These are phyloP conservation scores for Lasius fuliginosus DNA, from an alignment of 2,888 invertebrate species.

Conservation along the genomic window DNA sequence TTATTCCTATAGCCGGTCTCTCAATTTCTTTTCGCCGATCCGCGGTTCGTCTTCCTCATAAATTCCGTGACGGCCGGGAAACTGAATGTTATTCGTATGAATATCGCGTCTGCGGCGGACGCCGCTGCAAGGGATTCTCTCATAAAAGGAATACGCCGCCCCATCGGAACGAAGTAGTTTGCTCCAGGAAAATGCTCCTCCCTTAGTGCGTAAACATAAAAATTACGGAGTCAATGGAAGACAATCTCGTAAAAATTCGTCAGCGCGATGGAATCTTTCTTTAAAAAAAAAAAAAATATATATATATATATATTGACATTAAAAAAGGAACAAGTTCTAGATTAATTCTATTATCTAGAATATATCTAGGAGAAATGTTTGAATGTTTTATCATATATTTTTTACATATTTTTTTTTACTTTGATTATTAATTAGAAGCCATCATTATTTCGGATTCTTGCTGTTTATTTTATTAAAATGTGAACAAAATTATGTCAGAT, in stretches of 20 bases:
- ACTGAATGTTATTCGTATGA: slow-evolving; percentile 53
- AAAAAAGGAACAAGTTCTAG: no score
- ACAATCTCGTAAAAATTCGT: slow-evolving; percentile 27
- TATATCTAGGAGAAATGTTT: no score
- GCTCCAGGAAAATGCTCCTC: slow-evolving; percentile 1
- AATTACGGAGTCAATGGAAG: slow-evolving; percentile 46
- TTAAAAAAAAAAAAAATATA: neutral
- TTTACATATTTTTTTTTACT: neutral
- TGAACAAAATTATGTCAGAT: neutral
- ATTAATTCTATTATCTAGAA: neutral
- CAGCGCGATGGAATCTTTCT: neutral
- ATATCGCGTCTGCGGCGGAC: slow-evolving; percentile 46
- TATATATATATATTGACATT: neutral
- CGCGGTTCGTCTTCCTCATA: slow-evolving; percentile 43
- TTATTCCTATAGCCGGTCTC: slow-evolving; percentile 38
- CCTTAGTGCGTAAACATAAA: slow-evolving; percentile 40
- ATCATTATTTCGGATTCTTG: neutral
- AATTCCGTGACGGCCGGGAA: slow-evolving; percentile 43
- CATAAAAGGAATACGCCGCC: slow-evolving; percentile 30
- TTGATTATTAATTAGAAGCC: neutral
- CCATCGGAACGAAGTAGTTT: slow-evolving; percentile 20
- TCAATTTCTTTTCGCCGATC: slow-evolving; percentile 37
- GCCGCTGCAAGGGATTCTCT: neutral
- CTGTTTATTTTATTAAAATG: slow-evolving; percentile 2
- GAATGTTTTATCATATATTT: neutral